These are phyloP conservation scores for Acrobasis consociella DNA, from an alignment of 2,888 invertebrate species.

Conservation along the genomic window DNA sequence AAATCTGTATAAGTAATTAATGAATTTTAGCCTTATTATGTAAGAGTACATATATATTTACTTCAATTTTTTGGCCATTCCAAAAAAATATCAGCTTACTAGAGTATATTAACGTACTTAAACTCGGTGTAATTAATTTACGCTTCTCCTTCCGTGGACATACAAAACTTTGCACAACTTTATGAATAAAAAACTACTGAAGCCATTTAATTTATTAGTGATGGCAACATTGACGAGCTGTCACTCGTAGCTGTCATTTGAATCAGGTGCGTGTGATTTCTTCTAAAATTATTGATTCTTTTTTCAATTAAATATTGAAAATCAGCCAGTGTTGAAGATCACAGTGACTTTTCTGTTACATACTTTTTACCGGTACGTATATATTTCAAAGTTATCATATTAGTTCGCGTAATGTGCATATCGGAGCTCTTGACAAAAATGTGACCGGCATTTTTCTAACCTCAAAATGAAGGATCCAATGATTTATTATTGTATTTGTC, in stretches of 20 bases:
- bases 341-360: background rate
- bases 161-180: background rate
- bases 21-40: background rate
- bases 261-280: background rate
- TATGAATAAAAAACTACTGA: background rate
- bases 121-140: background rate
- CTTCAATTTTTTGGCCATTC: background rate
- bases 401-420: background rate
- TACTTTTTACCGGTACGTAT: background rate
- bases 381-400: background rate
- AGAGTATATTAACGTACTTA: background rate
- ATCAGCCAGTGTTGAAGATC: background rate
- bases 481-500: background rate
- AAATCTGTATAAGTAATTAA: background rate
- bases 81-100: background rate
- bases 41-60: background rate
- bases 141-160: background rate
- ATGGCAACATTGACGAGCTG: background rate
- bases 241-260: background rate
- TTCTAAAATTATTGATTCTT: background rate
- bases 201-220: background rate
- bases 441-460: background rate
- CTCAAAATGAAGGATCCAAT: background rate
- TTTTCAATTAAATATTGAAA: background rate
- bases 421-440: slow-evolving; percentile 5